Percentiles rank a stretch among this genome's conserved stretches.
phyloP scores from a whole-genome alignment of 2,797 vertebrate species.

The Neosilurus mollespiculum region DNA sequence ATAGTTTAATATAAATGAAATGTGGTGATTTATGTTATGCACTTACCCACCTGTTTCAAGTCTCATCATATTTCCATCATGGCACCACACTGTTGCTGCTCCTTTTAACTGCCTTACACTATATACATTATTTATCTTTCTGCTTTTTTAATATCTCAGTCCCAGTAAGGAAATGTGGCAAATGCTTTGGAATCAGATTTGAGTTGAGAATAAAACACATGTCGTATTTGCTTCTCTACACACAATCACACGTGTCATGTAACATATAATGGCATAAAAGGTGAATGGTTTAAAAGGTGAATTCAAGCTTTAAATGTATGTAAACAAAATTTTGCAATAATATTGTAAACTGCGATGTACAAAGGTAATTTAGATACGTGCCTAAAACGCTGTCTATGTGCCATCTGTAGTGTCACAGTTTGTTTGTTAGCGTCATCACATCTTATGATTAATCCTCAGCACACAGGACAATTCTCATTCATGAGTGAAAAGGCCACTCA shows the following conservation, averaged over 20 bases:
- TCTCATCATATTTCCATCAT: not conserved
- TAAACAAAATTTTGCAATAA: not conserved
- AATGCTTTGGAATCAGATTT: conserved; percentile 2
- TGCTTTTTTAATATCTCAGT: not conserved
- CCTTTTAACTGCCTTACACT: not conserved
- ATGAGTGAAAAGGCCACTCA: not conserved
- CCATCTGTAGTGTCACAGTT: not conserved
- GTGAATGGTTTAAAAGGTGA: not conserved
- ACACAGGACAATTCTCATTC: conserved; percentile 22
- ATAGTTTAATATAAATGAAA: not conserved
- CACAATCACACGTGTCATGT: not conserved
- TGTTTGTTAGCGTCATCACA: not conserved
- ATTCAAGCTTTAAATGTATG: not conserved
- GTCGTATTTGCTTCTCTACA: not conserved
- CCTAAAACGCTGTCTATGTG: not conserved
- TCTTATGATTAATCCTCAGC: conserved; percentile 18
- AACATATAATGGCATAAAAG: not conserved
- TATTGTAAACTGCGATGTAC: not conserved
- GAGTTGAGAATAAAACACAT: not conserved
- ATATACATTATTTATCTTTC: not conserved
- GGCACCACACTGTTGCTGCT: not conserved
- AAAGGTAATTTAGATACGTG: not conserved
- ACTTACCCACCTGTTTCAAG: not conserved
- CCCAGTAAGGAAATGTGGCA: not conserved
- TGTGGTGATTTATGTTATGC: not conserved